phyloP scores from a whole-genome alignment of 2,888 invertebrate species.

The Acleris sparsana region DNA sequence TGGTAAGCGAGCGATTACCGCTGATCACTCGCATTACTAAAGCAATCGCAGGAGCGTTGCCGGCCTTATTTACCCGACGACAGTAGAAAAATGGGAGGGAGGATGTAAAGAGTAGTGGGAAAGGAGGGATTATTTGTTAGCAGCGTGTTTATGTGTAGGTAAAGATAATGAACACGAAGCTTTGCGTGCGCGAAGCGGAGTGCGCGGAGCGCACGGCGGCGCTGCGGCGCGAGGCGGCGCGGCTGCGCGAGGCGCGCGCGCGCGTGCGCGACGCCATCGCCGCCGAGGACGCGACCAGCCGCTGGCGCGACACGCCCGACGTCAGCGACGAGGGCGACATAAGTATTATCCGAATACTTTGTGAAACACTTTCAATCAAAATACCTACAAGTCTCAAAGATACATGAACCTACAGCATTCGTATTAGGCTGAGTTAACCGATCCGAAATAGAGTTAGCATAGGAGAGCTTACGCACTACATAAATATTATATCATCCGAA shows the following conservation, averaged over 20 bases:
- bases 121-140: background rate
- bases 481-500: no score
- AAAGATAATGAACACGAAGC: conserved; percentile 67
- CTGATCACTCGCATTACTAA: no score
- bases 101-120: no score
- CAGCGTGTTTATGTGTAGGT: conserved; percentile 49
- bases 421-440: no score
- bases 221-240: conserved; percentile 54
- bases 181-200: conserved; percentile 64
- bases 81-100: no score
- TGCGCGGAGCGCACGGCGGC: conserved; percentile 58
- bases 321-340: conserved; percentile 42
- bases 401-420: no score
- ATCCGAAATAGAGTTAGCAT: no score
- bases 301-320: conserved; percentile 39
- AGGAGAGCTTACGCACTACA: no score
- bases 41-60: no score
- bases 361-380: background rate
- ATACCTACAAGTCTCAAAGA: no score
- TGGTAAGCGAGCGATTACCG: no score
- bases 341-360: conserved; percentile 3
- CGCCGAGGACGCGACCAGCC: conserved; percentile 52
- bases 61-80: no score
- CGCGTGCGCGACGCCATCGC: conserved; percentile 62
- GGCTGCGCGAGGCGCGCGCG: conserved; percentile 56